These are phyloP conservation scores for Spongilla lacustris DNA, from an alignment of 37 sponge, comb jelly and placozoan genomes.

Conservation along the genomic window DNA sequence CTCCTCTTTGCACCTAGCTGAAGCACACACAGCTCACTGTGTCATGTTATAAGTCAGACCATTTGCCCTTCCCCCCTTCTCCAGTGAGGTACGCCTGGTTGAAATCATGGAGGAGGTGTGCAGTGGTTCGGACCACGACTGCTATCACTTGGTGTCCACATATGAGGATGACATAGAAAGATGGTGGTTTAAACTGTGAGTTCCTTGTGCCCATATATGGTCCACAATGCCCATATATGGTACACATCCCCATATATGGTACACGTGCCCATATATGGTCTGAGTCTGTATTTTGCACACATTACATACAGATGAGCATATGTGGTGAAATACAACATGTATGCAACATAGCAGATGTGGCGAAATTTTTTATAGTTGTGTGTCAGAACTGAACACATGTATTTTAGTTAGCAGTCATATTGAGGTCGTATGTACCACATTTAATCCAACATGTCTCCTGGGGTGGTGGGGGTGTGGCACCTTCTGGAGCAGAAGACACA, in stretches of 20 bases:
- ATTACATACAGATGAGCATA: too few species aligned
- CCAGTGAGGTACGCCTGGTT: conserved; percentile 90
- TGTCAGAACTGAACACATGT: too few species aligned
- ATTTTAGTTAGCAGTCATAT: too few species aligned
- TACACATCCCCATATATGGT: too few species aligned
- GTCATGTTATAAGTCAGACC: conserved; percentile 3
- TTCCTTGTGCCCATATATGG: neutral
- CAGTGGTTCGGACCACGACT: conserved; percentile 46
- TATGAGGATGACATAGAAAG: conserved; percentile 88
- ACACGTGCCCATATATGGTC: too few species aligned
- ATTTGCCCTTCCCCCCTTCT: too few species aligned
- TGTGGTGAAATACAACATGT: too few species aligned
- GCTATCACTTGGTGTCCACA: conserved; percentile 62
- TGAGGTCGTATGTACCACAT: too few species aligned
- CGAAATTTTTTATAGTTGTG: too few species aligned
- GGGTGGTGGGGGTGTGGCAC: neutral
- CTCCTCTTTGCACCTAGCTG: neutral
- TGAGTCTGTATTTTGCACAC: too few species aligned
- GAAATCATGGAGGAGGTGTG: conserved; percentile 87
- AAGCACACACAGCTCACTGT: too few species aligned
- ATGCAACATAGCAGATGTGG: too few species aligned
- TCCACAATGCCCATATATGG: neutral
- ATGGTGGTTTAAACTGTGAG: conserved; percentile 92
- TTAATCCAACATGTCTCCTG: neutral
- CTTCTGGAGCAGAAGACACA: conserved; percentile 50